Evolutionary conservation across 2,888 invertebrate species (phyloP).

Genomic region (Meteorus cinctellus): DNA sequence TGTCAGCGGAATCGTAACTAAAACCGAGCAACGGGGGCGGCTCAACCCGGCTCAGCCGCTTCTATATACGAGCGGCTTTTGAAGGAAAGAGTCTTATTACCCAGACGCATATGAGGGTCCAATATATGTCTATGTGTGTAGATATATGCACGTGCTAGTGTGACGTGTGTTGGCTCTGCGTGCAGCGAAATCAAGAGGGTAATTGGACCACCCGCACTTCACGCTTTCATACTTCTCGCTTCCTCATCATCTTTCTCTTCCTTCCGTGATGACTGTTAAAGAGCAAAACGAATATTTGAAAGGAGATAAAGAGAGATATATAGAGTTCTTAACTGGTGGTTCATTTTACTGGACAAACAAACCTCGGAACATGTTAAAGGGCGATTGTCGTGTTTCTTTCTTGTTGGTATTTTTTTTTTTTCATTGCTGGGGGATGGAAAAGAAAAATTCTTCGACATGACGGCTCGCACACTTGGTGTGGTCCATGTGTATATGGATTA

Average conservation of each 20-base stretch:
- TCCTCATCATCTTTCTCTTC: constrained; percentile 37
- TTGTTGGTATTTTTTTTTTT: no score
- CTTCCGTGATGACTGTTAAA: constrained; percentile 24
- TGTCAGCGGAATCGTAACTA: constrained; percentile 73
- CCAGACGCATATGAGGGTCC: constrained; percentile 46
- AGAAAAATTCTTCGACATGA: constrained; percentile 47
- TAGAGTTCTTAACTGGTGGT: constrained; percentile 32
- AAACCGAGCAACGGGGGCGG: constrained; percentile 60
- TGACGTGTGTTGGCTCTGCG: constrained; percentile 18
- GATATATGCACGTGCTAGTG: constrained; percentile 42
- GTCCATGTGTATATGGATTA: background rate
- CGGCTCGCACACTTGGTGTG: constrained; percentile 21
- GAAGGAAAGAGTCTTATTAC: constrained; percentile 71
- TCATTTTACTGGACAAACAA: constrained; percentile 58
- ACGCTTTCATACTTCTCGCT: constrained; percentile 53
- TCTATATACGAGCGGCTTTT: constrained; percentile 30
- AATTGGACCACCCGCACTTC: constrained; percentile 73
- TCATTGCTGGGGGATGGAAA: constrained; percentile 5
- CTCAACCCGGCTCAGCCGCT: constrained; percentile 46
- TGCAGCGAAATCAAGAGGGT: constrained; percentile 69
- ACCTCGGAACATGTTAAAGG: constrained; percentile 43
- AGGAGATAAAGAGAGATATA: background rate
- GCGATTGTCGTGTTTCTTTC: background rate
- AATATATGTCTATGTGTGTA: constrained; percentile 5
- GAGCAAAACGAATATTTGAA: background rate